Base-by-base conservation (phyloP, 2,797 vertebrate genomes). In the Darevskia mixta region DNA sequence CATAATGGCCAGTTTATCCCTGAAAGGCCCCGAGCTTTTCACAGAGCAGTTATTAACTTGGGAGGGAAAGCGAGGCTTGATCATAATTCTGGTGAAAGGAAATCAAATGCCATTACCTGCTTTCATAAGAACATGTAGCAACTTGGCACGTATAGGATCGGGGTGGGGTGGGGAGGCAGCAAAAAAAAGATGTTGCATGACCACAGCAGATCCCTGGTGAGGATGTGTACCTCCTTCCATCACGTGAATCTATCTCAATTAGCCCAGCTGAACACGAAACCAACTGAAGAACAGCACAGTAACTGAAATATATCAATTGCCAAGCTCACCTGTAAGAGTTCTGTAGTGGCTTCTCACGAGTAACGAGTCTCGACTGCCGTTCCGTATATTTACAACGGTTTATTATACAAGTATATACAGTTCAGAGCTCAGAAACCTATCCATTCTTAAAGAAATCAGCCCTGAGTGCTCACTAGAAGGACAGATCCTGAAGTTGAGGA, bases 41-140 rank as follows among this genome's bases (percentile, higher is more conserved):
- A 61, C 58, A 61, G 58, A 23, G 17, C 29, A 69, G 67, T 29
- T 69, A 69, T 69, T 11, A 69, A 69, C 67, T 15, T n/a, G 29
- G 67, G 18, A 23, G n/a, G 78, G 55, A 20, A 79, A 55, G 79
- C 25, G 32, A 66, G 35, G 32, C 38, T 15, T 41, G 58, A 81
- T 38, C 58, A 64, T 20, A 61, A 23, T 18, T 61, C 58, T 61
- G 38, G 79, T 27, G 58, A 80, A 80, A 25, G 58, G 17, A 41
- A 82, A 82, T 82, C 35, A 82, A 69, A 82, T 43, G 80, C 38
- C 8, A 82, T 82, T 82, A 82, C 66, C 69, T 82, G 32, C 58
- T 82, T 82, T 82, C 41, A 45, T 69, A 25, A 8, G 25, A 67
- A 67, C 38, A 69, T 82, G 27, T 82, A 45, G 67, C 25, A 82